Evolutionary conservation across 2,113 vertebrate genomes (phyloP).

Genomic region (Sorex fumeus): DNA sequence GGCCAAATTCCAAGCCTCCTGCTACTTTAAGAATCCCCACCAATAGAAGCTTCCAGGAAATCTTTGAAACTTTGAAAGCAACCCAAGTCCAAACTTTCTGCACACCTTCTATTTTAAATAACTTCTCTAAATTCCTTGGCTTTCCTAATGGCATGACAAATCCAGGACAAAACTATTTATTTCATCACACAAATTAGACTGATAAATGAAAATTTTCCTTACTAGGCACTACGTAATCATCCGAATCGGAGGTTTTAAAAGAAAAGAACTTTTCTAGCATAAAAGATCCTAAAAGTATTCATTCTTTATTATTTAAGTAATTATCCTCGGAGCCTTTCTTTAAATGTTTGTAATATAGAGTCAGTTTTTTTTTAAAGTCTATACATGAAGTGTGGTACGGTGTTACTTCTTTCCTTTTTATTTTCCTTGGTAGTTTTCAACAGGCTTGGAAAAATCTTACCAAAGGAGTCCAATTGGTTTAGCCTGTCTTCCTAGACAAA

Average conservation of each 20-base stretch:
- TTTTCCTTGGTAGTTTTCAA: slow-evolving; percentile 80
- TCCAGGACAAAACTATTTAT: not conserved
- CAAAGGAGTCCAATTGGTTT: slow-evolving; percentile 88
- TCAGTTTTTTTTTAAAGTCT: not conserved
- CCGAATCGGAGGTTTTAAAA: slow-evolving; percentile 2
- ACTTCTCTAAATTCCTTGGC: slow-evolving; percentile 42
- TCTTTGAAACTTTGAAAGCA: slow-evolving; percentile 15
- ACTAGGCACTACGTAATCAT: not conserved
- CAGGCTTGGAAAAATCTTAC: slow-evolving; percentile 87
- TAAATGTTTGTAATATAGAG: not conserved
- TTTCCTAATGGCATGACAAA: not conserved
- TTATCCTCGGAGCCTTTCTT: not conserved
- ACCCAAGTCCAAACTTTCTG: slow-evolving; percentile 27
- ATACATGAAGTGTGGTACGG: slow-evolving; percentile 36
- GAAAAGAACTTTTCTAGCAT: slow-evolving; percentile 14
- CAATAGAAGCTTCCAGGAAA: not conserved
- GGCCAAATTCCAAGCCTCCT: slow-evolving; percentile 61
- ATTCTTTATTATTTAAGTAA: slow-evolving; percentile 32
- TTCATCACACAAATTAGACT: not conserved
- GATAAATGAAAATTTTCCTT: not conserved
- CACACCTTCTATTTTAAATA: too few relatives aligned
- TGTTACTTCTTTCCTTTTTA: slow-evolving; percentile 41
- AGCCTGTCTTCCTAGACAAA: slow-evolving; percentile 92
- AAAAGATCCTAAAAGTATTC: not conserved
- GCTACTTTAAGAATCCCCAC: slow-evolving; percentile 7